Evolutionary conservation across 2,888 invertebrate species (phyloP).

Genomic region (Oxystoma pomonae): DNA sequence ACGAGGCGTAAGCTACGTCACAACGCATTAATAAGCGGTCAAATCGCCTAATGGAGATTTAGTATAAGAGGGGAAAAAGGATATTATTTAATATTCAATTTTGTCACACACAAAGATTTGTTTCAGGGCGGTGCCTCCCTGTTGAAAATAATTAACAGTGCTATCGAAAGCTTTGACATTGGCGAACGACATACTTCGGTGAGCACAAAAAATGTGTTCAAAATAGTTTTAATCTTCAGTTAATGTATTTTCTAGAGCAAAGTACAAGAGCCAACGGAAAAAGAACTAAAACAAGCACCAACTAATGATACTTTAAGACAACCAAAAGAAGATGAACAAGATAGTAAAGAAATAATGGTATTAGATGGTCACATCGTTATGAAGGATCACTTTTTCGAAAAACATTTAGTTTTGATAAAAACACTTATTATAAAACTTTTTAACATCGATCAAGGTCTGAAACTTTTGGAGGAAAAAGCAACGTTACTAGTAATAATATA

Average conservation of each 20-base stretch:
- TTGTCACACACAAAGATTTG: background rate
- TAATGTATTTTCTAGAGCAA: background rate
- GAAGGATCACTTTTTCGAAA: slow-evolving; percentile 28
- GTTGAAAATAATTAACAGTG: background rate
- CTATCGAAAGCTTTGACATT: background rate
- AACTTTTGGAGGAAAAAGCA: slow-evolving; percentile 25
- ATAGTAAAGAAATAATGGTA: background rate
- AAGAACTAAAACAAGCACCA: background rate
- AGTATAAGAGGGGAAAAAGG: too few species aligned
- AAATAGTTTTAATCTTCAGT: background rate
- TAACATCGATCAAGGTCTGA: slow-evolving; percentile 23
- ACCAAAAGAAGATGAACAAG: too few species aligned
- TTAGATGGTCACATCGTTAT: slow-evolving; percentile 23
- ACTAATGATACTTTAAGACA: background rate
- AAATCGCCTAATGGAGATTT: too few species aligned
- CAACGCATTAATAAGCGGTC: too few species aligned
- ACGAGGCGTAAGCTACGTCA: too few species aligned
- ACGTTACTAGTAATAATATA: slow-evolving; percentile 29
- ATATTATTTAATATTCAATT: too few species aligned
- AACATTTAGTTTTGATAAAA: slow-evolving; percentile 30
- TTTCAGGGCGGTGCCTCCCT: background rate
- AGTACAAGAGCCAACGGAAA: background rate
- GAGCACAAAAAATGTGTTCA: background rate
- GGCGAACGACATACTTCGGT: background rate
- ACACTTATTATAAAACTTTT: slow-evolving; percentile 27